Evolutionary conservation across 2,888 invertebrate genomes (phyloP).

Genomic region (Xanthia icteritia): DNA sequence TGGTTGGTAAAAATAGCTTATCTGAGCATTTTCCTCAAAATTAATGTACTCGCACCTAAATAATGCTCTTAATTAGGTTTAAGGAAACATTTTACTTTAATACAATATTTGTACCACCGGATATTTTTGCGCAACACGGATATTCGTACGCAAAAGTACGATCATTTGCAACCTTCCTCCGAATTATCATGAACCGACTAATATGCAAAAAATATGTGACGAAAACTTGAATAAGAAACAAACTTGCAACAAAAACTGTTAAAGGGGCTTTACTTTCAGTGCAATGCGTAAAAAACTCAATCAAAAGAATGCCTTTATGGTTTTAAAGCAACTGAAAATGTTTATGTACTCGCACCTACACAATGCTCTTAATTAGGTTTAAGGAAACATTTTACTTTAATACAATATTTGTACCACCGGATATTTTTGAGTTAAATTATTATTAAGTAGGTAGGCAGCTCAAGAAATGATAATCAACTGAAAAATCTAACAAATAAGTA

Average conservation of each 20-base stretch:
- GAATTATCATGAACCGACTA: no score
- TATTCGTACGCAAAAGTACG: no score
- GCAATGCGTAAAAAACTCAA: no score
- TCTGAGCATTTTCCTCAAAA: not conserved
- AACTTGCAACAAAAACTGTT: no score
- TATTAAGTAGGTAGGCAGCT: not conserved
- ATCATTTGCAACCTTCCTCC: no score
- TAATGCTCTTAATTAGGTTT: not conserved
- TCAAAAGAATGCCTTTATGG: no score
- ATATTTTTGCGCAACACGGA: no score
- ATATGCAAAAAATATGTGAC: no score
- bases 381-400: not conserved
- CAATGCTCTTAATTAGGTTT: not conserved
- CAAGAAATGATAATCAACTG: not conserved
- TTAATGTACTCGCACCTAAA: not conserved
- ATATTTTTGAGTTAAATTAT: not conserved
- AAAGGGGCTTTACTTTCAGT: no score
- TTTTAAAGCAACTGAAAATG: no score
- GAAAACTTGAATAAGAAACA: no score
- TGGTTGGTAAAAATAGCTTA: not conserved
- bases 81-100: not conserved
- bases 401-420: not conserved
- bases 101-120: not conserved
- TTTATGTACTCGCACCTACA: not conserved
- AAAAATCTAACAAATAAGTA: not conserved